Conservation (phyloP, 2,888 invertebrate species). For the Emmelina monodactyla region DNA sequence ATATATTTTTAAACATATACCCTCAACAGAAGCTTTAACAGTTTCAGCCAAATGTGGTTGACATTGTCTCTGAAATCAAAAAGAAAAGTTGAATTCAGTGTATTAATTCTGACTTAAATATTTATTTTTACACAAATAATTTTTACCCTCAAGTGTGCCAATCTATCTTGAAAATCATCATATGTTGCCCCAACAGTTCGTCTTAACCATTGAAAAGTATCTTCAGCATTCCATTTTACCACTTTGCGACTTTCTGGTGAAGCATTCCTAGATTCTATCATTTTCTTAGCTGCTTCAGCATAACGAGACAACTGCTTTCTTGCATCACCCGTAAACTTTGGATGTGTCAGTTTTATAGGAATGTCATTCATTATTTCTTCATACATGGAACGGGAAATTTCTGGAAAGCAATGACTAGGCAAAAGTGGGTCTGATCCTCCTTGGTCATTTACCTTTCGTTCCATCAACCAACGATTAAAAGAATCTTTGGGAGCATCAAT, state of each 20-base stretch:
- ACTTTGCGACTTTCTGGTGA: conserved; percentile 94
- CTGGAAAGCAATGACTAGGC: conserved; percentile 90
- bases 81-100: neutral
- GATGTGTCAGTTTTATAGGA: conserved; percentile 93
- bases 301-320: conserved; percentile 92
- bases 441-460: conserved; percentile 88
- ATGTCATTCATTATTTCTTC: conserved; percentile 98
- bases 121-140: neutral
- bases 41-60: conserved; percentile 96
- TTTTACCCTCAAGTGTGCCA: conserved; percentile 82
- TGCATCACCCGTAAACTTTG: conserved; percentile 95
- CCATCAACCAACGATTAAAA: conserved; percentile 96
- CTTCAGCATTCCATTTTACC: conserved; percentile 98
- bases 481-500: conserved; percentile 97
- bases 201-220: conserved; percentile 95
- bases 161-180: conserved; percentile 89
- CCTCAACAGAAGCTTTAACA: conserved; percentile 93
- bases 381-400: conserved; percentile 94
- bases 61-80: conserved; percentile 76
- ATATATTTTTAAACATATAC: conserved; percentile 93
- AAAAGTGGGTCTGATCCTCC: conserved; percentile 89
- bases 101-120: neutral
- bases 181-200: conserved; percentile 93
- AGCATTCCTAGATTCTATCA: conserved; percentile 93
- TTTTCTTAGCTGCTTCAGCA: conserved; percentile 96